phyloP scores from a whole-genome alignment of 2,888 invertebrate genomes.

The Cinara cedri region DNA sequence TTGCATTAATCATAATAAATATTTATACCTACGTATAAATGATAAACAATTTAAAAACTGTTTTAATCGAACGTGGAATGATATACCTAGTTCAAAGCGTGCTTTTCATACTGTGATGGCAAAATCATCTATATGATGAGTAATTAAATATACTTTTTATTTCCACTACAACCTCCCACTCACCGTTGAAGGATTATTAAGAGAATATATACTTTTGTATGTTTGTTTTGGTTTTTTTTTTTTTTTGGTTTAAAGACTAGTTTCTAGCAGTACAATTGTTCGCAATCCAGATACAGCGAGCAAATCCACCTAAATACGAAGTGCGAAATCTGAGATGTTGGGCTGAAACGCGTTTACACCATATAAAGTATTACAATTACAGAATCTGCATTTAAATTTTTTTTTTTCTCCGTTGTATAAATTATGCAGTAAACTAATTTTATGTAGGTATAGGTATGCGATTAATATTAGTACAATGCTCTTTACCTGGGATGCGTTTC shows the following conservation, averaged over 20 bases:
- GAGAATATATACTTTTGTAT: conserved; percentile 20
- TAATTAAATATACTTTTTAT: conserved; percentile 16
- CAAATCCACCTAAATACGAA: conserved; percentile 49
- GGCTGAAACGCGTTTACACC: conserved; percentile 46
- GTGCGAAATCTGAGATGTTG: conserved; percentile 45
- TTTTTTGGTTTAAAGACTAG: conserved; percentile 35
- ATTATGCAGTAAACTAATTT: background rate
- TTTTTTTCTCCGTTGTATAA: conserved; percentile 5
- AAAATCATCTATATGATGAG: background rate
- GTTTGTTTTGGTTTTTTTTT: background rate
- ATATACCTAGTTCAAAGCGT: conserved; percentile 13
- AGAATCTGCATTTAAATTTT: conserved; percentile 17
- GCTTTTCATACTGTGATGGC: conserved; percentile 10
- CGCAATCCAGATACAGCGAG: conserved; percentile 1
- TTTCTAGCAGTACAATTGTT: conserved; percentile 35
- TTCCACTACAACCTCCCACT: conserved; percentile 11
- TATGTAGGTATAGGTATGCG: background rate
- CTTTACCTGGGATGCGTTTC: conserved; percentile 60
- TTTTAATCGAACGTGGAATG: conserved; percentile 11
- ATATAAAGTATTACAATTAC: conserved; percentile 14
- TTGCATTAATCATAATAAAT: background rate
- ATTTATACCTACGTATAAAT: no score
- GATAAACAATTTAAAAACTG: background rate
- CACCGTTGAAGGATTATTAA: conserved; percentile 23
- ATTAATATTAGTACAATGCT: background rate